These are phyloP conservation scores for Zoanthus gigantus DNA, from an alignment of 92 coral and sea anemone species.

Conservation along the genomic window DNA sequence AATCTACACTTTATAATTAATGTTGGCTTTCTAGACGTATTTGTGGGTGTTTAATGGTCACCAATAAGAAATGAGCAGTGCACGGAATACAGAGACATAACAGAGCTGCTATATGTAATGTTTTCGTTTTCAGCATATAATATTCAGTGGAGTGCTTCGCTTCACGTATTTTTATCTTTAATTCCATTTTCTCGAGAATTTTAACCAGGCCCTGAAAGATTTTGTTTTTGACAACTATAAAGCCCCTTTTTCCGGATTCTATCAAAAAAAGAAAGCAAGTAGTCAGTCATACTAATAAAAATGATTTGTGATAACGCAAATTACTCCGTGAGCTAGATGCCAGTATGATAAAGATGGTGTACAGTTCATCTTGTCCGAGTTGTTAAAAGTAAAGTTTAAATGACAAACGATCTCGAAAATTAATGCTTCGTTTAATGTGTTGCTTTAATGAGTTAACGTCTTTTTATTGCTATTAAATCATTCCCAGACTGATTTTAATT, in stretches of 20 bases:
- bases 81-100: background rate
- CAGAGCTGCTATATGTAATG: background rate
- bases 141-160: background rate
- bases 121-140: background rate
- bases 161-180: no score
- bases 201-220: no score
- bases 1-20: background rate
- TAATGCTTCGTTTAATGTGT: background rate
- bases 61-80: background rate
- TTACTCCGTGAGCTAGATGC: no score
- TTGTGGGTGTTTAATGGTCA: background rate
- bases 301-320: no score
- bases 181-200: no score
- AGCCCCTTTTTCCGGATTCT: no score
- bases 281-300: no score
- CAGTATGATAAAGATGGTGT: background rate
- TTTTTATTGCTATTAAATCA: background rate
- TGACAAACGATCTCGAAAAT: background rate
- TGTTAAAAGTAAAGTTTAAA: background rate
- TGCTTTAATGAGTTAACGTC: background rate
- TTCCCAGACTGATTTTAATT: background rate
- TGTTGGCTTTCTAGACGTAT: background rate
- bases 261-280: no score
- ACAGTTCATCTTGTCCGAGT: background rate
- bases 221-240: no score